Evolutionary conservation across 2,113 vertebrate species (phyloP), one percentile per base, ranked within the genome.

Genomic region (Strix uralensis): DNA sequence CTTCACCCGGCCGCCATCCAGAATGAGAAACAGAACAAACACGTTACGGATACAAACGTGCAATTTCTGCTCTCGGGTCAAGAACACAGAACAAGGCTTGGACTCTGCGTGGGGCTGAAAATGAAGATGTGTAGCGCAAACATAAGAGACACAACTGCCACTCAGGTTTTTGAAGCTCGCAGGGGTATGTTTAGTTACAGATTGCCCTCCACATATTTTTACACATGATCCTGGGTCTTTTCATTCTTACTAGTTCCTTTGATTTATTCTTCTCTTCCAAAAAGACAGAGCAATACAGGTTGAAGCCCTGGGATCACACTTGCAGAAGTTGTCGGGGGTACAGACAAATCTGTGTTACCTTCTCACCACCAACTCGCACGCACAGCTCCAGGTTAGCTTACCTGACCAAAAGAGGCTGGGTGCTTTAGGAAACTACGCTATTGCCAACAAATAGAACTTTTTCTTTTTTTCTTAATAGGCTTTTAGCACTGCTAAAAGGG

Each of bases 11-110:
- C 20, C 2, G 0, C 67, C 26, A 6, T 17, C 58, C 58, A 34
- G 17, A 26, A 26, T 1, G 10, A 80, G 80, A 52, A 88, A n/a
- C 16, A 86, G n/a, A n/a, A 36, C 14, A 27, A 30, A 77, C 22
- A 40, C 0, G 1, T 14, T 17, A 17, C 1, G 6, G 38, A 40
- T 19, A 19, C 34, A 42, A 27, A 58, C 0, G 0, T 9, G 30
- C 38, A 23, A 66, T 5, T 58, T 20, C 70, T 77, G 51, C 15
- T 77, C n/a, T 36, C 0, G 2, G 32, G 46, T 27, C 1, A 1
- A 38, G 77, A 27, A 59, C 8, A 40, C 9, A 7, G 51, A 21
- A 12, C 13, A 38, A 65, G 25, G 34, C 55, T 22, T 9, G 29
- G 58, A 8, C 26, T 36, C 71, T 54, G 21, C 13, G 1, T 7